These are phyloP conservation scores for Centruroides vittatus DNA, from an alignment of 1,140 invertebrate genomes.

Conservation along the genomic window DNA sequence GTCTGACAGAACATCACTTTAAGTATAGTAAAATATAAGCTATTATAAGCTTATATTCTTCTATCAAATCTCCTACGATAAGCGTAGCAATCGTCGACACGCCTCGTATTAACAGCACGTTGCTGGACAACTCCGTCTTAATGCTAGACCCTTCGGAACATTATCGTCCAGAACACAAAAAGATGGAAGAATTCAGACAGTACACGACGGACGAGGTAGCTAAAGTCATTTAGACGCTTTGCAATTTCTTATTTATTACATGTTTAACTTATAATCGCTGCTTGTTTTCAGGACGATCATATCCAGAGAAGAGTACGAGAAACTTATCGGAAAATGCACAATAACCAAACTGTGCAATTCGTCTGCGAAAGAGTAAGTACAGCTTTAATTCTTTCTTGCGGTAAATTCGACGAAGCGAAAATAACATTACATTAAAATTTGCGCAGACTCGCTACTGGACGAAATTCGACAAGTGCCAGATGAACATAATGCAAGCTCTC, in stretches of 20 bases:
- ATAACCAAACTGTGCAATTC: conserved; percentile 65
- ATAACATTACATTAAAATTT: background rate
- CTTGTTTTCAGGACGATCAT: conserved; percentile 39
- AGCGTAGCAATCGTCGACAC: background rate
- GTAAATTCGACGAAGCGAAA: background rate
- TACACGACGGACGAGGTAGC: conserved; percentile 45
- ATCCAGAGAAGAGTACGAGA: conserved; percentile 58
- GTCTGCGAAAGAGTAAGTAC: conserved; percentile 27
- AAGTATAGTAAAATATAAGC: background rate
- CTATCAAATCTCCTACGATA: background rate
- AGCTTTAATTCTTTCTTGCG: conserved; percentile 1
- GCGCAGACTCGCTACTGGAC: conserved; percentile 41
- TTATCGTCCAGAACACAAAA: conserved; percentile 45
- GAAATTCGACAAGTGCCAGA: conserved; percentile 65
- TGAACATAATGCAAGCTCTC: conserved; percentile 70
- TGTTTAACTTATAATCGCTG: background rate
- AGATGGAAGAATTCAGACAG: conserved; percentile 50
- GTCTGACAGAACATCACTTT: background rate
- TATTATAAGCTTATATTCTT: no score
- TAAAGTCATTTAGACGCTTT: background rate
- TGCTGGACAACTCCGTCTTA: background rate
- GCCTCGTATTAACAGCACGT: no score
- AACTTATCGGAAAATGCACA: conserved; percentile 76
- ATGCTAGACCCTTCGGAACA: conserved; percentile 50
- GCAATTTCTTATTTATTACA: background rate